These are phyloP conservation scores for Salvelinus fontinalis DNA, from an alignment of 2,113 vertebrate species.

Conservation along the genomic window DNA sequence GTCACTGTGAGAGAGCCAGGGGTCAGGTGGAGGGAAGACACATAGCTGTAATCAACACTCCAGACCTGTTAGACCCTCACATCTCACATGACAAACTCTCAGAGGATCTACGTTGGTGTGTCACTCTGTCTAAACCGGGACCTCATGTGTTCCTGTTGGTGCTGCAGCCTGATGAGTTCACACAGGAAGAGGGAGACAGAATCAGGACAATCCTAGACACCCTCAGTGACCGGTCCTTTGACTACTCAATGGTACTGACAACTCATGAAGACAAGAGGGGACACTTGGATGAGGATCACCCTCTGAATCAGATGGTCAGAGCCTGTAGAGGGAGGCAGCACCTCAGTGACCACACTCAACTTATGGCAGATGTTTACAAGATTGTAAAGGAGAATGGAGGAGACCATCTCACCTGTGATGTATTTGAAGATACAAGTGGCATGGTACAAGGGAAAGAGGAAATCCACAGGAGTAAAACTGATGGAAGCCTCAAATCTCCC, in stretches of 20 bases:
- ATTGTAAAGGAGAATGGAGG: not conserved
- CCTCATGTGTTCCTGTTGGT: constrained; percentile 56
- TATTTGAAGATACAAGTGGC: not conserved
- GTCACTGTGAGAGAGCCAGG: not conserved
- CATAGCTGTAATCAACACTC: constrained; percentile 2
- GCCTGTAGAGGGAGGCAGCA: no score
- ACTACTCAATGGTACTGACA: constrained; percentile 36
- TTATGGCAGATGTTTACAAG: not conserved
- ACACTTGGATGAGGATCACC: no score
- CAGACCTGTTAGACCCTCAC: not conserved
- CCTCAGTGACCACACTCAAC: no score
- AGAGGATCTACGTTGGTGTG: constrained; percentile 1
- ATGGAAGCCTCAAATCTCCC: not conserved
- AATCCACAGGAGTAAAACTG: not conserved
- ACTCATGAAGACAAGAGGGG: not conserved
- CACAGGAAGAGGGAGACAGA: constrained; percentile 12
- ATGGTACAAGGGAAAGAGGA: not conserved
- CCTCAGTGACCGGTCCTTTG: constrained; percentile 12
- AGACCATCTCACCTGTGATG: not conserved
- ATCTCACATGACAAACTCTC: constrained; percentile 6
- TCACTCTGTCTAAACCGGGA: constrained; percentile 32
- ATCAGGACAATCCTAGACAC: constrained; percentile 6
- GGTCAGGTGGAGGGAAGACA: not conserved
- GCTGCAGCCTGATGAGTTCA: constrained; percentile 45
- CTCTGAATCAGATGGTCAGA: no score